Evolutionary conservation across 2,113 vertebrate species (phyloP).

Genomic region (Odontophorus gujanensis): DNA sequence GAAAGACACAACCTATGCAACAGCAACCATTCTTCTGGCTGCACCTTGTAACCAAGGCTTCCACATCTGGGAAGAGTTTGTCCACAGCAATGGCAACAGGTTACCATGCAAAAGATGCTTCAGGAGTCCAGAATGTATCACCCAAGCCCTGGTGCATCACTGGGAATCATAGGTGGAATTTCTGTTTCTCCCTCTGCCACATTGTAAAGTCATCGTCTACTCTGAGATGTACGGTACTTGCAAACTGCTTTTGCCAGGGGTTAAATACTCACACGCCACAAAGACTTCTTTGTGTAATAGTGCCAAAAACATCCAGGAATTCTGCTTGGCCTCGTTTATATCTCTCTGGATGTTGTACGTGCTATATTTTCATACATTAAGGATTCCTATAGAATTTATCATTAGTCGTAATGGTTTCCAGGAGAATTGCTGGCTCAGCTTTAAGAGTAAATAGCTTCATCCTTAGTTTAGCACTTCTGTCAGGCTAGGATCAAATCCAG

Average conservation of each 20-base stretch:
- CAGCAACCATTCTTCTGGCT: not conserved
- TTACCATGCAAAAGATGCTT: not conserved
- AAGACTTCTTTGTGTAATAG: not conserved
- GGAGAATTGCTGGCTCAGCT: slow-evolving; percentile 52
- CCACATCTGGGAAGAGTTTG: not conserved
- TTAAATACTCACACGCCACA: not conserved
- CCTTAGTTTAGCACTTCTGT: slow-evolving; percentile 46
- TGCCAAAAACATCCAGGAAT: not conserved
- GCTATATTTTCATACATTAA: slow-evolving; percentile 18
- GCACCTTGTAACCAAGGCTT: not conserved
- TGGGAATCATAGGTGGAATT: not conserved
- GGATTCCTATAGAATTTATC: slow-evolving; percentile 40
- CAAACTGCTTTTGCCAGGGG: not conserved
- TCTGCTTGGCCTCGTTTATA: slow-evolving; percentile 24
- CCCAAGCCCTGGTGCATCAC: not conserved
- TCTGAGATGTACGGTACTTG: not conserved
- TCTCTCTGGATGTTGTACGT: not conserved
- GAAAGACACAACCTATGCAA: rapidly evolving
- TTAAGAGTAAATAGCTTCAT: not conserved
- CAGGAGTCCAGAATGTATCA: not conserved
- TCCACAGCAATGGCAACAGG: not conserved
- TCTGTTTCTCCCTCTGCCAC: not conserved
- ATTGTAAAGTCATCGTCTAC: not conserved
- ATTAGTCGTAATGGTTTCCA: slow-evolving; percentile 59
- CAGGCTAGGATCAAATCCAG: slow-evolving; percentile 46